phyloP scores from a whole-genome alignment of 1,140 invertebrate species.

The Monochamus saltuarius region DNA sequence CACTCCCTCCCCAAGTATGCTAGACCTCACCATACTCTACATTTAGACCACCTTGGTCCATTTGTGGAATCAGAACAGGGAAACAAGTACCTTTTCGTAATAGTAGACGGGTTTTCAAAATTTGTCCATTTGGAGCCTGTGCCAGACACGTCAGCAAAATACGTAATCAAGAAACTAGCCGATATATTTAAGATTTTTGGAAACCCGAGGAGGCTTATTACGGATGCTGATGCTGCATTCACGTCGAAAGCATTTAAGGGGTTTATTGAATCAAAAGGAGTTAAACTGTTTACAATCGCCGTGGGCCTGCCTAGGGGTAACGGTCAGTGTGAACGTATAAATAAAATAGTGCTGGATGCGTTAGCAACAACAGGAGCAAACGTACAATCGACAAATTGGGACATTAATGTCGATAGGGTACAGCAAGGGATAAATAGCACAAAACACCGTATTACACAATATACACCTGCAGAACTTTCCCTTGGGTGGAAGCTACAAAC shows the following conservation, averaged over 20 bases:
- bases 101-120: neutral
- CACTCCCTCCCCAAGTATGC: constrained; percentile 14
- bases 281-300: no score
- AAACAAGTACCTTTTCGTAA: neutral
- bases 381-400: no score
- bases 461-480: neutral
- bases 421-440: neutral
- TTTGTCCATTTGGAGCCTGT: neutral
- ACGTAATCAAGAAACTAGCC: neutral
- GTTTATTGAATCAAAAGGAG: no score
- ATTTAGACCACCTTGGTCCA: neutral
- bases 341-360: no score
- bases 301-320: no score
- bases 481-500: neutral
- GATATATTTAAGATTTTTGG: neutral
- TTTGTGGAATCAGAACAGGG: neutral
- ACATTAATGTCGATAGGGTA: no score
- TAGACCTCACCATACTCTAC: neutral
- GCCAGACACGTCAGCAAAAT: neutral
- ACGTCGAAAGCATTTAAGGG: no score
- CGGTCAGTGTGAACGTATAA: no score
- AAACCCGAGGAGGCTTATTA: no score
- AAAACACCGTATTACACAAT: neutral
- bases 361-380: no score
- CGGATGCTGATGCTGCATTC: no score